Evolutionary conservation across 2,888 invertebrate species (phyloP).

Genomic region (Anticlea derivata): DNA sequence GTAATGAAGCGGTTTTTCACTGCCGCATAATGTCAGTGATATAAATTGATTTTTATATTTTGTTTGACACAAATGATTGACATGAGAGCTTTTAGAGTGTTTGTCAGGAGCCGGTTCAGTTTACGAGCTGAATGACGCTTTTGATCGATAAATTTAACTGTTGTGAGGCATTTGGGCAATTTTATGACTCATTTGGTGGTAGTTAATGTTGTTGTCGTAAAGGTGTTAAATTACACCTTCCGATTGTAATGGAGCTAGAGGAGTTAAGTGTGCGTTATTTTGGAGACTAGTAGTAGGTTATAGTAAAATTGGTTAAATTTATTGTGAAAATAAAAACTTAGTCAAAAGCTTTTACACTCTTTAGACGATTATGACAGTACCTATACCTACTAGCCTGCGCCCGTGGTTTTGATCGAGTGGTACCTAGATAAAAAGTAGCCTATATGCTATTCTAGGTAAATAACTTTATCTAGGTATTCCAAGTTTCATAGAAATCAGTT

Average conservation of each 20-base stretch:
- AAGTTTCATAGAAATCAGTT: too few species aligned
- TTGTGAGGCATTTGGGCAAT: constrained; percentile 78
- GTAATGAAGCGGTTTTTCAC: constrained; percentile 77
- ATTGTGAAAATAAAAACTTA: too few species aligned
- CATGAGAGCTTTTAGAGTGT: constrained; percentile 66
- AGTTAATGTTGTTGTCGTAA: constrained; percentile 63
- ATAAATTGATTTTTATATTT: constrained; percentile 82
- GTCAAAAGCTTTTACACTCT: too few species aligned
- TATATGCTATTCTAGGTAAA: too few species aligned
- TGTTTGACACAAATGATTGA: constrained; percentile 83
- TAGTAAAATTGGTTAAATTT: too few species aligned
- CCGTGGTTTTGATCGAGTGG: too few species aligned
- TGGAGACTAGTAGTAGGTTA: background rate
- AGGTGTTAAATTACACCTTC: constrained; percentile 58
- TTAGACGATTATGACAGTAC: too few species aligned
- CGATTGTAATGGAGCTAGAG: constrained; percentile 44
- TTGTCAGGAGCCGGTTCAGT: constrained; percentile 35
- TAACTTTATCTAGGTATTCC: too few species aligned
- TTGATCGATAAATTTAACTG: constrained; percentile 72
- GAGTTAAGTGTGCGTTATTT: constrained; percentile 24
- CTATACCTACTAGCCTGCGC: too few species aligned
- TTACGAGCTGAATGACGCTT: constrained; percentile 72
- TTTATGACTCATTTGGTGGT: constrained; percentile 80
- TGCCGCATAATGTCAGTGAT: constrained; percentile 67
- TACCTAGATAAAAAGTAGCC: too few species aligned